Base-by-base conservation (phyloP, 2,888 invertebrate genomes). In the Cynaeus angustus region DNA sequence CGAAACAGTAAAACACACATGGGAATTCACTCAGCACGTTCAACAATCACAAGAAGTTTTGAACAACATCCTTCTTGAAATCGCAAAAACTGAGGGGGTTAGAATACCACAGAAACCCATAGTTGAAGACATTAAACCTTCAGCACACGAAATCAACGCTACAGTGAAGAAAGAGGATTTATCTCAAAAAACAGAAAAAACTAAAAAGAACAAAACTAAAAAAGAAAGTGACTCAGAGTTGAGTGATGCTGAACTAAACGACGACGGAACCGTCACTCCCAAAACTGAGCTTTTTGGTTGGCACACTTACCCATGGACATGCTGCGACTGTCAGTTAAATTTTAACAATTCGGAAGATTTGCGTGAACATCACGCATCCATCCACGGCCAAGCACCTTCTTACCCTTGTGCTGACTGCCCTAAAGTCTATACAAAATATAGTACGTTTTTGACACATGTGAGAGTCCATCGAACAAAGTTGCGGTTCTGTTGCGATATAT, bases 381-480 rank as follows among this genome's bases (percentile, higher is more conserved):
- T 88, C 0, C 92, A 92, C 75, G 88, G 89, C 46, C 90, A 90
- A 75, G 87, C 89, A 71, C 86, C 88, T 0, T 89, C 89, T 4
- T 92, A 90, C 76, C 87, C 88, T 77, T 92, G 92, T 79, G 87
- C 89, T 13, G 90, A 91, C 77, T 92, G 92, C 79, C 89, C 90
- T 46, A 89, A 89, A 75, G 87, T 89, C 9, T 88, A 88, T 73
- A 87, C 88, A 45, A 89, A 89, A 77, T 91, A 91, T 81, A 86
- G 86, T 68, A 87, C 88, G 3, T 92, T 92, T 79, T 80, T 92
- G 5, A 88, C 88, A 61, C 92, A 92, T 82, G 89, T 91, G 16
- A 77, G 70, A 65, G 86, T 88, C 50, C 92, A 92, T 80, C 87
- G 89, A 72, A 88, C 88, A 66, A 87, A 87, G 75, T 83, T 91